Evolutionary conservation across 1,140 invertebrate species (phyloP), one percentile per base, ranked within the genome.

Genomic region (Rhizoglyphus robini): DNA sequence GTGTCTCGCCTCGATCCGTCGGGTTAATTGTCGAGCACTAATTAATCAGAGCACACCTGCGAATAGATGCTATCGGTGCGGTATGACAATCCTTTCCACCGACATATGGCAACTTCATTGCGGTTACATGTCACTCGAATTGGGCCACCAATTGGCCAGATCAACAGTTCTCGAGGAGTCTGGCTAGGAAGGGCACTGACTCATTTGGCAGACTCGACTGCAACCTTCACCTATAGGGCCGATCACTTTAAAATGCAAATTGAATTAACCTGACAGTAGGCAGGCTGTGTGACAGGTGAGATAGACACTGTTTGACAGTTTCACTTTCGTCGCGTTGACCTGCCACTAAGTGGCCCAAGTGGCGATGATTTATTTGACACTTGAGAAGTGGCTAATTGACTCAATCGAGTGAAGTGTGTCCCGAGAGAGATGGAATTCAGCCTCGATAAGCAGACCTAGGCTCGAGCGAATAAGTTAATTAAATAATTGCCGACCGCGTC

Each of bases 301-400:
- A 41, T 41, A 41, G 36, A 41, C 36, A n/a, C n/a, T n/a, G n/a
- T n/a, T n/a, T n/a, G 36, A 41, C 36, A 41, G 18, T 18, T 41
- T 41, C 18, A 8, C 36, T 41, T 41, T 18, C 8, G 36, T 11
- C 36, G 18, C 18, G 8, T 41, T n/a, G n/a, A n/a, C n/a, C n/a
- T n/a, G n/a, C n/a, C n/a, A n/a, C n/a, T n/a, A n/a, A n/a, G n/a
- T n/a, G n/a, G n/a, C n/a, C n/a, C n/a, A n/a, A 41, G 18, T 8
- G 36, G 8, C 36, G 36, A 54, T 54, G 51, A 54, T 54, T 54
- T 54, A 54, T 54, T 54, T 54, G 51, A 54, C 36, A 54, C 51
- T 54, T 20, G 20, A 54, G 51, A 54, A 25, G 23, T 54, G 51
- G 51, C 51, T 25, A 54, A 25, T 54, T 25, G 51, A 32, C 51